Conservation (phyloP, 2,797 vertebrate genomes). For the Myotis planiceps region DNA sequence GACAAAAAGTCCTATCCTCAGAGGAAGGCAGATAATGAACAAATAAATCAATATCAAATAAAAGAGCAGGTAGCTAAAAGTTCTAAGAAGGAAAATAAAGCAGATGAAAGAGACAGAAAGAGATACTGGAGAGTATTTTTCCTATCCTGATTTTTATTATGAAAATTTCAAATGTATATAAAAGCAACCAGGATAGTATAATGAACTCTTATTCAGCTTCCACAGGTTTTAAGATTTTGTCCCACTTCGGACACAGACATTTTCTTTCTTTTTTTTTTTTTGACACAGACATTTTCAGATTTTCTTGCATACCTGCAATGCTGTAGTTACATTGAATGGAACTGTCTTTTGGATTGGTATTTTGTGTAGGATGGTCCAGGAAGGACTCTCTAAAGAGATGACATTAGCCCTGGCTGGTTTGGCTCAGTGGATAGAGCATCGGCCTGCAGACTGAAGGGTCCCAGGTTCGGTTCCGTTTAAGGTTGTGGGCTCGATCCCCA, state of each 20-base stretch:
- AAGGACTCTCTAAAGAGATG: neutral
- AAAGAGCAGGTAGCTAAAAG: neutral
- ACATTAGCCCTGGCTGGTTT: neutral
- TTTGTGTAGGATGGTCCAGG: neutral
- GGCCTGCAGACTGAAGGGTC: no score
- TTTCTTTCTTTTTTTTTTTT: neutral
- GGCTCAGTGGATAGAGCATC: no score
- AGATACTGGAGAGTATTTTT: neutral
- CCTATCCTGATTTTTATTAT: neutral
- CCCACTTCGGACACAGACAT: neutral
- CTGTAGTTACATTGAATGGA: neutral
- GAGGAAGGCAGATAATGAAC: neutral
- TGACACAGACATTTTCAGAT: neutral
- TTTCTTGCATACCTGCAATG: neutral
- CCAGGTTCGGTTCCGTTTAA: no score
- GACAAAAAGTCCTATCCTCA: neutral
- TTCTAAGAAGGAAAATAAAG: neutral
- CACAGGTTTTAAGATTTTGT: neutral
- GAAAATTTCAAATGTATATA: neutral
- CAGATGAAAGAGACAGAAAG: neutral
- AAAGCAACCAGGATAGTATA: neutral
- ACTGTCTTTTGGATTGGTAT: neutral
- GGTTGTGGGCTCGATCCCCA: no score
- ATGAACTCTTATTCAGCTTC: neutral
- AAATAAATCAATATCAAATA: neutral